Evolutionary conservation across 2,888 invertebrate genomes (phyloP).

Genomic region (Cryptus viduatorius): DNA sequence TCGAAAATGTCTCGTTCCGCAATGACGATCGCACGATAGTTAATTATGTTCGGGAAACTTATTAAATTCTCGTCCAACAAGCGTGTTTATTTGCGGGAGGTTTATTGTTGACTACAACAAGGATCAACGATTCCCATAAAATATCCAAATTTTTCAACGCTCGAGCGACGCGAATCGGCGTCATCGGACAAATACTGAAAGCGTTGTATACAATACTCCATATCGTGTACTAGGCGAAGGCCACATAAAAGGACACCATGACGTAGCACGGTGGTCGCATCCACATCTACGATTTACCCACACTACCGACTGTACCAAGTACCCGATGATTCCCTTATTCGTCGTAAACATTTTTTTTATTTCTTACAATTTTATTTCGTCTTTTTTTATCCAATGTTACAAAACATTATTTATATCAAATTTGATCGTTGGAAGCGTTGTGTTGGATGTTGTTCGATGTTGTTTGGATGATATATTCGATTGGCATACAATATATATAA

Average conservation of each 20-base stretch:
- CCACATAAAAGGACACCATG: neutral
- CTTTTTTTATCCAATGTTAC: no score
- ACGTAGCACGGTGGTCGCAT: neutral
- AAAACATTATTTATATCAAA: no score
- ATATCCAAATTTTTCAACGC: neutral
- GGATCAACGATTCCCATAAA: neutral
- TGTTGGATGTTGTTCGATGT: no score
- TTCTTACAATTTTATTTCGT: neutral
- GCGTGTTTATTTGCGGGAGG: neutral
- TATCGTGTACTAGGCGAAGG: neutral
- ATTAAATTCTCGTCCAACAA: neutral
- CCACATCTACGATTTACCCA: neutral
- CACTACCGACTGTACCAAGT: no score
- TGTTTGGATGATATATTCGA: no score
- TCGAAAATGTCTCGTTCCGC: neutral
- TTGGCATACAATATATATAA: no score
- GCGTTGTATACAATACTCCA: neutral
- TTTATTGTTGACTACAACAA: conserved; percentile 5
- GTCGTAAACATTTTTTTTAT: neutral
- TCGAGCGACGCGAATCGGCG: neutral
- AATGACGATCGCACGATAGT: neutral
- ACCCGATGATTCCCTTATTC: neutral
- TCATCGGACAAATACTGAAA: neutral
- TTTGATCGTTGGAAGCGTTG: no score
- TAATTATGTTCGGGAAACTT: conserved; percentile 6